Evolutionary conservation across 2,888 invertebrate genomes (phyloP).

Genomic region (Acanthosepion esculentum): DNA sequence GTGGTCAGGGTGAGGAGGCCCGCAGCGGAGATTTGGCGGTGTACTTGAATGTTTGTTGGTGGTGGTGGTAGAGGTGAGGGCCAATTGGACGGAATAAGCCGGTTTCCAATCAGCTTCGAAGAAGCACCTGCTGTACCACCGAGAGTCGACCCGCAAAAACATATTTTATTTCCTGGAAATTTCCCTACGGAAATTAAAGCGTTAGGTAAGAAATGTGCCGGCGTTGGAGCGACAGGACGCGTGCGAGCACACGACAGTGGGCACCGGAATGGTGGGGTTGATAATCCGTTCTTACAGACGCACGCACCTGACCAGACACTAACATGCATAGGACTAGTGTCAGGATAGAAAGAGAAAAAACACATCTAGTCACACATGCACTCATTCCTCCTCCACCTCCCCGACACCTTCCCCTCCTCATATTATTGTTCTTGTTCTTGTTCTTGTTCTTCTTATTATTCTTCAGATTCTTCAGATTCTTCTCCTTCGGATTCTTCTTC

Average conservation of each 20-base stretch:
- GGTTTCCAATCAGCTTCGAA: not conserved
- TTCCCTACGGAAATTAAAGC: conserved; percentile 41
- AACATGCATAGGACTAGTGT: too few relatives aligned
- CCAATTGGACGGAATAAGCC: not conserved
- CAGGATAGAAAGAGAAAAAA: not conserved
- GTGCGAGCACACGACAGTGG: not conserved
- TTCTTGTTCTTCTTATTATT: not conserved
- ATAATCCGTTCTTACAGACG: too few relatives aligned
- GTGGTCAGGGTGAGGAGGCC: too few relatives aligned
- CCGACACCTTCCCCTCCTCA: not conserved
- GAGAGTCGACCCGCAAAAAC: conserved; percentile 36
- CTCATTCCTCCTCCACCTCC: not conserved
- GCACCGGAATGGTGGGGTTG: not conserved
- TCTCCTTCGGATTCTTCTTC: too few relatives aligned
- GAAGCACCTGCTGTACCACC: not conserved
- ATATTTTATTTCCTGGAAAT: conserved; percentile 45
- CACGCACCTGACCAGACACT: too few relatives aligned
- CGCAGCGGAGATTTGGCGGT: too few relatives aligned
- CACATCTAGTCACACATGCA: not conserved
- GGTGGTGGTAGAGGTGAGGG: not conserved
- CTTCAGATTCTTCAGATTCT: too few relatives aligned
- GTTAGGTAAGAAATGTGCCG: conserved; percentile 38
- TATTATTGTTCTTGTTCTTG: not conserved
- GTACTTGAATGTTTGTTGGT: too few relatives aligned
- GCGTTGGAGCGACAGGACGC: not conserved